phyloP scores from a whole-genome alignment of 1,140 invertebrate genomes.

The Eulimnadia texana region DNA sequence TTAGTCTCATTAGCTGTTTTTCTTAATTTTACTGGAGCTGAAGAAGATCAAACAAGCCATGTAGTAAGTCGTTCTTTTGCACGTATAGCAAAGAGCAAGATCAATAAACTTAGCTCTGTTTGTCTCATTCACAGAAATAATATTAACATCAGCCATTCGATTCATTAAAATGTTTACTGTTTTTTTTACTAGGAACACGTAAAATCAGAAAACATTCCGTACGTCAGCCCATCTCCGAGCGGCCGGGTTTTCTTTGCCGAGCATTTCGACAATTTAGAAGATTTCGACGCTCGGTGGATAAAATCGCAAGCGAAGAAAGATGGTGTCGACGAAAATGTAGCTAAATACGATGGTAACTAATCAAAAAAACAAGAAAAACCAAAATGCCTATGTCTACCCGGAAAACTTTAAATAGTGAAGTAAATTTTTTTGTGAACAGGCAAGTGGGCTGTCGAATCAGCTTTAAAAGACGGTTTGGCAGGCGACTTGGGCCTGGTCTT shows the following conservation, averaged over 20 bases:
- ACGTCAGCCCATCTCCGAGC: conserved; percentile 28
- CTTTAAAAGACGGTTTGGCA: conserved; percentile 54
- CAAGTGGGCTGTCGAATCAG: conserved; percentile 57
- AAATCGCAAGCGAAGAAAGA: conserved; percentile 87
- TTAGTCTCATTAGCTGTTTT: no score
- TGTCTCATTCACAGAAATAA: no score
- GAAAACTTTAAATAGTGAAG: no score
- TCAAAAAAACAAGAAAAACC: conserved; percentile 25
- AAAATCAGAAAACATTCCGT: conserved; percentile 23
- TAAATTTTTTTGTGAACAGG: conserved; percentile 29
- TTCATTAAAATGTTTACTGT: background rate
- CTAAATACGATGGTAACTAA: conserved; percentile 88
- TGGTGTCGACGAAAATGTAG: conserved; percentile 71
- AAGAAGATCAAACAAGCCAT: no score
- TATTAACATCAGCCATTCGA: no score
- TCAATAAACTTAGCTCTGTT: no score
- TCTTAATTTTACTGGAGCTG: no score
- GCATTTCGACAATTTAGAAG: conserved; percentile 66
- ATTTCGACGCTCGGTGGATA: conserved; percentile 67
- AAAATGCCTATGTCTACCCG: no score
- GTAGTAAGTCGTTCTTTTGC: no score
- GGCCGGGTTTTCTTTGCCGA: conserved; percentile 63
- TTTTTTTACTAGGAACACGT: background rate
- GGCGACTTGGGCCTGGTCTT: conserved; percentile 80
- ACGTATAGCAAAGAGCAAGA: no score